phyloP scores from a whole-genome alignment of 1,140 invertebrate genomes.

The Ridgeia piscesae region DNA sequence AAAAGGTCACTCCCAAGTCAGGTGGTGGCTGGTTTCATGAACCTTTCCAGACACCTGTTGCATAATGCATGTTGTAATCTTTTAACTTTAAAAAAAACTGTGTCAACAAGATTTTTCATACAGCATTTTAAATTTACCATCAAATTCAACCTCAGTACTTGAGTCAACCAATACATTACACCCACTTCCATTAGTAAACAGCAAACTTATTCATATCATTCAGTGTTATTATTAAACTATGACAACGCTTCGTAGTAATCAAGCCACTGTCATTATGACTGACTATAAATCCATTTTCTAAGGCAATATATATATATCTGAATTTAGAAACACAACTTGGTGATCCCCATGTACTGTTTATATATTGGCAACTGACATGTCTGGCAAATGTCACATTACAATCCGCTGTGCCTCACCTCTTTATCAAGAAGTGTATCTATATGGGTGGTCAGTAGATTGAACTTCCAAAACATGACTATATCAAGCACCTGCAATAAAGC shows the following conservation, averaged over 20 bases:
- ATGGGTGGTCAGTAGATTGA: constrained; percentile 71
- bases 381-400: neutral
- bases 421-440: constrained; percentile 75
- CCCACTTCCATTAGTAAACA: neutral
- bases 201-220: neutral
- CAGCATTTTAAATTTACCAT: neutral
- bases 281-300: neutral
- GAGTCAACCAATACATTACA: neutral
- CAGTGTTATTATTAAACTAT: neutral
- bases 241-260: neutral
- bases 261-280: neutral
- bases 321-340: neutral
- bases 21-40: no score
- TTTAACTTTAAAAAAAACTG: neutral
- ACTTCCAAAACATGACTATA: constrained; percentile 76
- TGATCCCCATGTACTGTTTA: neutral
- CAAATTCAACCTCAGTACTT: neutral
- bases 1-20: no score
- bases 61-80: neutral
- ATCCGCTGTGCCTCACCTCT: constrained; percentile 62
- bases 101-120: constrained; percentile 26
- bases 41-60: neutral
- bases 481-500: neutral
- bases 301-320: neutral
- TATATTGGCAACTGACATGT: neutral